Percentiles rank a stretch among this genome's conserved stretches.
phyloP scores from a whole-genome alignment of 1,140 invertebrate species.

The Ceratina japonica region DNA sequence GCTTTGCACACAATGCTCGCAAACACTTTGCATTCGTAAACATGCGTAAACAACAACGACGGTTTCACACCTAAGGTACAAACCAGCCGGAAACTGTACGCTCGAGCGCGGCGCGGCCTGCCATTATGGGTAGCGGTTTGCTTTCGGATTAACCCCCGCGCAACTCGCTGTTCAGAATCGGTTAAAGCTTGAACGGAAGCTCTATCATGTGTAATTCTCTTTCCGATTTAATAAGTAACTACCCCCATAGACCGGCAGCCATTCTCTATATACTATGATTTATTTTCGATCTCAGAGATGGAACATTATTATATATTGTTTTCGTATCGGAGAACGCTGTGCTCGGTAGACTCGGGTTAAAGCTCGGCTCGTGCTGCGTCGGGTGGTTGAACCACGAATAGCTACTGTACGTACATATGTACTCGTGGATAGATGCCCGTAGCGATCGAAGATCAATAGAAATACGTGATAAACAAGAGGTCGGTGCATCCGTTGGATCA shows the following conservation, averaged over 20 bases:
- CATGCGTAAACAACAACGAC: slow-evolving; percentile 76
- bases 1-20: slow-evolving; percentile 74
- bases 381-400: too few relatives aligned
- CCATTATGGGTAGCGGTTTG: neutral
- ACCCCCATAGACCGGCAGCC: too few relatives aligned
- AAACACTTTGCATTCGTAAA: slow-evolving; percentile 80
- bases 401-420: neutral
- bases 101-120: neutral
- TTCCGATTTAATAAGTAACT: too few relatives aligned
- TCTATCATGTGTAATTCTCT: too few relatives aligned
- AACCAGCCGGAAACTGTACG: slow-evolving; percentile 40
- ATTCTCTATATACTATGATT: too few relatives aligned
- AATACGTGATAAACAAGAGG: slow-evolving; percentile 13
- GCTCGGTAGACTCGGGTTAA: neutral
- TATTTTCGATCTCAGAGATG: too few relatives aligned
- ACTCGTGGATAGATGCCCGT: slow-evolving; percentile 9
- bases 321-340: too few relatives aligned
- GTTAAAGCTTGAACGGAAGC: neutral
- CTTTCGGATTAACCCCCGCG: slow-evolving; percentile 7
- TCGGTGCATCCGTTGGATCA: slow-evolving; percentile 9
- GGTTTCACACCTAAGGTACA: slow-evolving; percentile 75
- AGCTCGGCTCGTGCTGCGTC: neutral
- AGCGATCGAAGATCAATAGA: slow-evolving; percentile 33
- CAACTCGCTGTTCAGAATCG: neutral
- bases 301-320: too few relatives aligned